phyloP scores from a whole-genome alignment of 2,888 invertebrate species.

The Protodeltote pygarga region DNA sequence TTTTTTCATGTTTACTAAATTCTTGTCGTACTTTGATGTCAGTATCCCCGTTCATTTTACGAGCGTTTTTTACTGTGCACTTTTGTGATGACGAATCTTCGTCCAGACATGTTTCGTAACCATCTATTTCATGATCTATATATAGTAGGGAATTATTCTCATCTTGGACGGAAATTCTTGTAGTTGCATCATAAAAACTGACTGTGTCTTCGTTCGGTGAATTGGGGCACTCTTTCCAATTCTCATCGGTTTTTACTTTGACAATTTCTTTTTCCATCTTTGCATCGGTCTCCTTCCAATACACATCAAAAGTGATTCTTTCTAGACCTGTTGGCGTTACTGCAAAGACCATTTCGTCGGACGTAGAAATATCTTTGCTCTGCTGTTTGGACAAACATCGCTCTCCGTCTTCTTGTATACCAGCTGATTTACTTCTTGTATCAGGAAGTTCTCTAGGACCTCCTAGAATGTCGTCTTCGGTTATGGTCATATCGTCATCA shows the following conservation, averaged over 20 bases:
- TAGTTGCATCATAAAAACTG: slow-evolving; percentile 68
- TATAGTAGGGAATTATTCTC: slow-evolving; percentile 75
- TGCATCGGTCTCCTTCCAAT: slow-evolving; percentile 76
- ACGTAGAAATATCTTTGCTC: slow-evolving; percentile 83
- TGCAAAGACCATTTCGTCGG: slow-evolving; percentile 85
- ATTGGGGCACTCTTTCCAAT: slow-evolving; percentile 78
- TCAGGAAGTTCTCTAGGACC: slow-evolving; percentile 74
- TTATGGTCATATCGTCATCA: slow-evolving; percentile 84
- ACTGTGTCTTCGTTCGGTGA: slow-evolving; percentile 68
- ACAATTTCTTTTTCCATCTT: slow-evolving; percentile 61
- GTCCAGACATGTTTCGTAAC: slow-evolving; percentile 88
- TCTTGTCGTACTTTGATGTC: slow-evolving; percentile 83
- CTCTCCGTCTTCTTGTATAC: slow-evolving; percentile 60
- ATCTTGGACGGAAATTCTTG: slow-evolving; percentile 76
- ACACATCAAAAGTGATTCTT: slow-evolving; percentile 83
- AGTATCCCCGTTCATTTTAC: slow-evolving; percentile 74
- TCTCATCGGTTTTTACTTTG: slow-evolving; percentile 77
- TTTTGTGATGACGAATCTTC: slow-evolving; percentile 83
- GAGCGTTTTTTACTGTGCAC: slow-evolving; percentile 70
- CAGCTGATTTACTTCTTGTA: slow-evolving; percentile 69
- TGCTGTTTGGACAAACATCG: slow-evolving; percentile 78
- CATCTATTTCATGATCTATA: slow-evolving; percentile 85
- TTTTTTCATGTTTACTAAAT: slow-evolving; percentile 76
- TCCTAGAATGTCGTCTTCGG: slow-evolving; percentile 77
- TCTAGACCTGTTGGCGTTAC: slow-evolving; percentile 84